A percentile compares a stretch with the other conserved stretches of the same genome.
phyloP scores from a whole-genome alignment of 2,888 invertebrate species.

The Tortrix viridana region DNA sequence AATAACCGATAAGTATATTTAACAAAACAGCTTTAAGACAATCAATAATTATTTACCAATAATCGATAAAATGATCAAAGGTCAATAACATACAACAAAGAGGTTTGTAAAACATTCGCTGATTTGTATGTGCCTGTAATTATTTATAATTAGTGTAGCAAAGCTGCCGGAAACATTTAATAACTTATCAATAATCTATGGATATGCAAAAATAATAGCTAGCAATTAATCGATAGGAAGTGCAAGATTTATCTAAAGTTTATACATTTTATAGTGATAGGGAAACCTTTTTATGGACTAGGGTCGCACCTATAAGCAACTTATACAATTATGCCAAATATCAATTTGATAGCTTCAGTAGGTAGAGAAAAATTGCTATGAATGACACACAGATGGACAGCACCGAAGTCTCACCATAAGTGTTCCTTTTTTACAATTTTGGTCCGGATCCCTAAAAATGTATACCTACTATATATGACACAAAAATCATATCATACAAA shows the following conservation, averaged over 20 bases:
- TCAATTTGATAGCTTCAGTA: too few species aligned
- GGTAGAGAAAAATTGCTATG: too few species aligned
- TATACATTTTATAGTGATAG: too few species aligned
- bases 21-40: not conserved
- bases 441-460: too few species aligned
- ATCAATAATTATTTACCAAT: not conserved
- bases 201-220: slow-evolving; percentile 7
- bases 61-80: slow-evolving; percentile 2
- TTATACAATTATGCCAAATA: too few species aligned
- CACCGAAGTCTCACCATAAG: too few species aligned
- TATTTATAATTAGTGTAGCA: slow-evolving; percentile 12
- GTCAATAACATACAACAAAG: slow-evolving; percentile 6
- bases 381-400: too few species aligned
- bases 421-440: too few species aligned
- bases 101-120: not conserved
- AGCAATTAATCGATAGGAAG: not conserved
- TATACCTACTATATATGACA: too few species aligned
- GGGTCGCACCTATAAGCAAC: too few species aligned
- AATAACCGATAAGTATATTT: not conserved
- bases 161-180: slow-evolving; percentile 26
- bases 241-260: not conserved
- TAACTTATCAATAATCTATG: not conserved
- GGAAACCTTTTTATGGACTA: too few species aligned
- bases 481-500: too few species aligned
- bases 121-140: not conserved